These are phyloP conservation scores for Cryptocheilus praepositus DNA, from an alignment of 2,888 invertebrate species.

Conservation along the genomic window DNA sequence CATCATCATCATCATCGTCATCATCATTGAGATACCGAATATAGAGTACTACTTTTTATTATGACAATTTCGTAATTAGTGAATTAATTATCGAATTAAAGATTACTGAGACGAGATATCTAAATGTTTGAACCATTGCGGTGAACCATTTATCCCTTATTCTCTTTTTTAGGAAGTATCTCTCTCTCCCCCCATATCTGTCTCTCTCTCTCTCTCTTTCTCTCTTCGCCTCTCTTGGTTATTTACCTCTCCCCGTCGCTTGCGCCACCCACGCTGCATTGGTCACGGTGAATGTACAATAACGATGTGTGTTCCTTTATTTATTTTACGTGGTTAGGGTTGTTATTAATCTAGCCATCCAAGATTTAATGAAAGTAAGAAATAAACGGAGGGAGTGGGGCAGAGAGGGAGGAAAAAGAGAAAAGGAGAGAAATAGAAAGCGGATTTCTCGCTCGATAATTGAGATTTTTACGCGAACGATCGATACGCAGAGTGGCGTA, in stretches of 20 bases:
- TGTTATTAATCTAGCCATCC: conserved; percentile 32
- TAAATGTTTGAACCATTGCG: conserved; percentile 34
- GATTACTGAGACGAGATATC: conserved; percentile 57
- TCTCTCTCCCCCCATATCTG: no score
- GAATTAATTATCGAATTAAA: conserved; percentile 65
- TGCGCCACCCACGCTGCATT: conserved; percentile 39
- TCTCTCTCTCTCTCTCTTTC: no score
- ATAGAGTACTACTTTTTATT: conserved; percentile 68
- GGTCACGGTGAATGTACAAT: conserved; percentile 50
- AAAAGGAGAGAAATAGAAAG: no score
- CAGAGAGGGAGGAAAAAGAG: no score
- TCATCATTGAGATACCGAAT: conserved; percentile 62
- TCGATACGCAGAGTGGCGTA: conserved; percentile 46
- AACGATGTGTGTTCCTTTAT: conserved; percentile 47
- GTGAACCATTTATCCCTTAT: conserved; percentile 15
- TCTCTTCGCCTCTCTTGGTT: neutral
- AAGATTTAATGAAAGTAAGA: conserved; percentile 5
- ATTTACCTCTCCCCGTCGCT: conserved; percentile 34
- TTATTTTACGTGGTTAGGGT: conserved; percentile 34
- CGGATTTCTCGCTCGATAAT: neutral
- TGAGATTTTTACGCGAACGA: conserved; percentile 5
- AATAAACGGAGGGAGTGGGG: neutral
- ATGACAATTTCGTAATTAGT: conserved; percentile 67
- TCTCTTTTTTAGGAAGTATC: conserved; percentile 3
- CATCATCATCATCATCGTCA: conserved; percentile 53